Percentiles rank a stretch among this genome's conserved stretches.
These are phyloP conservation scores for Plebejus melissa DNA, from an alignment of 2,888 invertebrate genomes.

Conservation along the genomic window DNA sequence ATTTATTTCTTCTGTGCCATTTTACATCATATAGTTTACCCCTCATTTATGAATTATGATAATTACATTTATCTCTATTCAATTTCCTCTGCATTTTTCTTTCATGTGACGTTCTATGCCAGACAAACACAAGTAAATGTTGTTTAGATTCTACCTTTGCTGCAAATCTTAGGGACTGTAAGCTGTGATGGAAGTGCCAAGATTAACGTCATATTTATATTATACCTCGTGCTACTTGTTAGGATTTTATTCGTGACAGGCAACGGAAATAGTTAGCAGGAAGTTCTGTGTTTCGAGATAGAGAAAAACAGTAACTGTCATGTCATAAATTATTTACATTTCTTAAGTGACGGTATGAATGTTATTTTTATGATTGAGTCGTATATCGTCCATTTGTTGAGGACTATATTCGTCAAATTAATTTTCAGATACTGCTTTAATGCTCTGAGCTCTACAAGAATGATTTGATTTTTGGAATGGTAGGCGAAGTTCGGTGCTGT, in stretches of 20 bases:
- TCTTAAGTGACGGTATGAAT: neutral
- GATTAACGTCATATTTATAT: conserved; percentile 12
- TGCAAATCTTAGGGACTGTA: neutral
- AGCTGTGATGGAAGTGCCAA: neutral
- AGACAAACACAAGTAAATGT: too few species aligned
- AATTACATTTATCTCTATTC: too few species aligned
- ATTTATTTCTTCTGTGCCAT: too few species aligned
- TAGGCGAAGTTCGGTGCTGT: neutral
- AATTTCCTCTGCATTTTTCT: too few species aligned
- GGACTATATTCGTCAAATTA: neutral
- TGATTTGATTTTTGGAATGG: neutral
- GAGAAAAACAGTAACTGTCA: conserved; percentile 13
- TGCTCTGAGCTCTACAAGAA: neutral
- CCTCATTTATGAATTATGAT: too few species aligned
- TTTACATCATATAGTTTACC: too few species aligned
- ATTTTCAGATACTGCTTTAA: neutral
- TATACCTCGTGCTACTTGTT: conserved; percentile 11
- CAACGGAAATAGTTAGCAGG: conserved; percentile 21
- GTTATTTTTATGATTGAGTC: conserved; percentile 2
- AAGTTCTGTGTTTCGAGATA: conserved; percentile 12
- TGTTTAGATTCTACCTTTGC: neutral
- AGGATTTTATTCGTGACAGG: conserved; percentile 14
- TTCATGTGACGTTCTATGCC: too few species aligned
- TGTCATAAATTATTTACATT: conserved; percentile 18
- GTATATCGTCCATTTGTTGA: neutral